These are phyloP conservation scores for Sceloporus tristichus DNA, from an alignment of 2,113 vertebrate genomes.

Conservation along the genomic window DNA sequence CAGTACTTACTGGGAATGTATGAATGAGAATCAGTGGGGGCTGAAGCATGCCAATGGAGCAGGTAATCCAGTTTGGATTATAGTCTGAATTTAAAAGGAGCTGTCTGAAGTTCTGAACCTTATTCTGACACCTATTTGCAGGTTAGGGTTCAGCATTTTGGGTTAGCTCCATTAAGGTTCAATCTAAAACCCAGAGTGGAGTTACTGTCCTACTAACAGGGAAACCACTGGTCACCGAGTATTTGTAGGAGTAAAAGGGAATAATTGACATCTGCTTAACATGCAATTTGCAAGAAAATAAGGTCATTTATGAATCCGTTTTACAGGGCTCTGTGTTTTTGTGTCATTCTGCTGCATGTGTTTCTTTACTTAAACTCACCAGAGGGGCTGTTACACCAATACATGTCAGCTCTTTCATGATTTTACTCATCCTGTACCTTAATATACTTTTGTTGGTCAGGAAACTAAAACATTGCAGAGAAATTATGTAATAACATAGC, in stretches of 20 bases:
- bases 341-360: not conserved
- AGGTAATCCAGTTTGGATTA: too few species aligned
- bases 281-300: conserved; percentile 25
- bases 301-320: not conserved
- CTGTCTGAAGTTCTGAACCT: too few species aligned
- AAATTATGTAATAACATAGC: not conserved
- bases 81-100: too few species aligned
- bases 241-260: conserved; percentile 40
- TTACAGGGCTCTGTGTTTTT: not conserved
- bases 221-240: too few species aligned
- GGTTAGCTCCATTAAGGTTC: too few species aligned
- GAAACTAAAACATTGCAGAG: not conserved
- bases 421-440: not conserved
- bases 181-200: too few species aligned
- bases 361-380: not conserved
- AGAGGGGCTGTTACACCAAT: not conserved
- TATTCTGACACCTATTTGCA: too few species aligned
- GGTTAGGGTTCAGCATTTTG: too few species aligned
- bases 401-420: not conserved
- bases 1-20: too few species aligned
- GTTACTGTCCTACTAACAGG: too few species aligned
- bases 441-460: not conserved
- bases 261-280: conserved; percentile 1
- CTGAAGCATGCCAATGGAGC: too few species aligned
- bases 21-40: too few species aligned